Percentiles rank a stretch among this genome's conserved stretches.
Evolutionary conservation across 2,113 vertebrate genomes (phyloP).

Genomic region (Salvator merianae): DNA sequence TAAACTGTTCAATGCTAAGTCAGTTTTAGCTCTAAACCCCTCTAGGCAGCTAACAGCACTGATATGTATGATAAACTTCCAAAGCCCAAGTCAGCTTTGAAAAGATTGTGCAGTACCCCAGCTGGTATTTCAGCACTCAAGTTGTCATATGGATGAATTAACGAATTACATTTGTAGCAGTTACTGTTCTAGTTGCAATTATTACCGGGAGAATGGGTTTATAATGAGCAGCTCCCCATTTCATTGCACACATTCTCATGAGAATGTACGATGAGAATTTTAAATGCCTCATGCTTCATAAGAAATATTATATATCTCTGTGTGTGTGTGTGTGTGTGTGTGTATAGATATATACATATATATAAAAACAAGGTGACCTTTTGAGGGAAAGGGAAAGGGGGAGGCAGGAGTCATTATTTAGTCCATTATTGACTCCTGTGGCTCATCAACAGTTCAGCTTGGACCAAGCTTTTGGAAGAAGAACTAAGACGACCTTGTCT

Average conservation of each 20-base stretch:
- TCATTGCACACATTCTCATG: conserved; percentile 63
- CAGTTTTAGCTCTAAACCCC: not conserved
- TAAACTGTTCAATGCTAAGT: not conserved
- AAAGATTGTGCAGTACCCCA: not conserved
- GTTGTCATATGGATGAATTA: conserved; percentile 59
- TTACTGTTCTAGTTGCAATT: conserved; percentile 65
- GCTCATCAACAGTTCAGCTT: conserved; percentile 23
- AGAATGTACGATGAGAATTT: conserved; percentile 63
- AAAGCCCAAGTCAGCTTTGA: not conserved
- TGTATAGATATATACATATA: no score
- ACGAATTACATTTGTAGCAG: conserved; percentile 62
- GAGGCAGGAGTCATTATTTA: conserved; percentile 39
- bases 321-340: no score
- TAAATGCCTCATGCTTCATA: conserved; percentile 44
- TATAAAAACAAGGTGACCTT: no score
- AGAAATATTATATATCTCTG: conserved; percentile 25
- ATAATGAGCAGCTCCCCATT: conserved; percentile 61
- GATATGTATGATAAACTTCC: conserved; percentile 15
- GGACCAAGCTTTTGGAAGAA: not conserved
- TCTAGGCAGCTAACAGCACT: not conserved
- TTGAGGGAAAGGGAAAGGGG: no score
- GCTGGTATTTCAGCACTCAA: conserved; percentile 33
- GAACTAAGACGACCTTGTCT: conserved; percentile 16
- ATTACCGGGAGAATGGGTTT: conserved; percentile 63
- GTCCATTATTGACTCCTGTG: conserved; percentile 45